phyloP scores from a whole-genome alignment of 1,140 invertebrate species.

The Oppia nitens region DNA sequence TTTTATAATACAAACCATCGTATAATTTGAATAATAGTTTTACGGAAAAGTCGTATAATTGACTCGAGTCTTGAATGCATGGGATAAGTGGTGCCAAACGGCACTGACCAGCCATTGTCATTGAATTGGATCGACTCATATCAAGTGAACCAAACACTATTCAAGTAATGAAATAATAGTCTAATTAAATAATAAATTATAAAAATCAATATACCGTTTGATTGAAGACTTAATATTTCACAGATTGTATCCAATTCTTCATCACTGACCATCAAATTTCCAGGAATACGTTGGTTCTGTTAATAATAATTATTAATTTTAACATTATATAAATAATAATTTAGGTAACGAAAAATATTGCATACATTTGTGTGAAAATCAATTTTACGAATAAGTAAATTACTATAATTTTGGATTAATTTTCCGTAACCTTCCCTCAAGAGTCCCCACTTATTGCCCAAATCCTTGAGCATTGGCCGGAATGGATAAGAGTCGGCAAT shows the following conservation, averaged over 20 bases:
- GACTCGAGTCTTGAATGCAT: conserved; percentile 92
- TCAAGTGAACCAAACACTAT: conserved; percentile 84
- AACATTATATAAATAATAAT: no score
- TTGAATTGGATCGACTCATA: conserved; percentile 81
- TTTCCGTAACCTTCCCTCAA: conserved; percentile 78
- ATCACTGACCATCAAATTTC: conserved; percentile 64
- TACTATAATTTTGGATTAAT: conserved; percentile 67
- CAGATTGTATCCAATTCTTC: conserved; percentile 78
- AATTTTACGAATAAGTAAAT: conserved; percentile 69
- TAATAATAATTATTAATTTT: no score
- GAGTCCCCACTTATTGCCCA: conserved; percentile 81
- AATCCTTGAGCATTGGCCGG: conserved; percentile 50
- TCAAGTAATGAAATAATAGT: no score
- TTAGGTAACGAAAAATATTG: no score
- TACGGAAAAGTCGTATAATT: conserved; percentile 88
- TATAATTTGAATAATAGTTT: conserved; percentile 92
- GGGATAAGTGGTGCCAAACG: conserved; percentile 84
- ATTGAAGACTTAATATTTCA: conserved; percentile 75
- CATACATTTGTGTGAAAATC: conserved; percentile 59
- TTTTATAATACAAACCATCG: conserved; percentile 32
- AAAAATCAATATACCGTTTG: conserved; percentile 44
- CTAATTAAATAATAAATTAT: conserved; percentile 5
- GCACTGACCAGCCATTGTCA: conserved; percentile 91
- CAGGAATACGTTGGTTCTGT: conserved; percentile 82
- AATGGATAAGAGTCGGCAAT: conserved; percentile 59